phyloP scores from a whole-genome alignment of 2,888 invertebrate species.

The Microctonus brassicae region DNA sequence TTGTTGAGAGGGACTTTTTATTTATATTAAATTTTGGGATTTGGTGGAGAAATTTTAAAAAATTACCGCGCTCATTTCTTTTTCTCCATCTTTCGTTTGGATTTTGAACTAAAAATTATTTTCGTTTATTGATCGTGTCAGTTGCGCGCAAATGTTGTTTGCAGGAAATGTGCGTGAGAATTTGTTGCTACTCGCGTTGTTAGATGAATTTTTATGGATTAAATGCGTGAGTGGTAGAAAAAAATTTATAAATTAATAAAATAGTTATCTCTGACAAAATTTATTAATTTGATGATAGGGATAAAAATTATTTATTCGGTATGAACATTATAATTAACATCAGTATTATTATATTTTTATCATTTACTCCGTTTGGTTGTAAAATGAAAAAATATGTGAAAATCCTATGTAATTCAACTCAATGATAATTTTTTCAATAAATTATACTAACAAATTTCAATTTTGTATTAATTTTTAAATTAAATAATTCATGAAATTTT shows the following conservation, averaged over 20 bases:
- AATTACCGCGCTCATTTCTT: neutral
- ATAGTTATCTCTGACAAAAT: no score
- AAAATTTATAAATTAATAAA: no score
- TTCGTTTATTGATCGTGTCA: constrained; percentile 28
- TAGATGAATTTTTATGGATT: constrained; percentile 28
- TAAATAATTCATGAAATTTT: no score
- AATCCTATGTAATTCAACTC: no score
- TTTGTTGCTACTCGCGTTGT: constrained; percentile 34
- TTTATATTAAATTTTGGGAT: no score
- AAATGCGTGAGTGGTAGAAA: no score
- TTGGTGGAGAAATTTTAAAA: neutral
- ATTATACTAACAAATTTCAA: no score
- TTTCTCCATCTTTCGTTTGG: neutral
- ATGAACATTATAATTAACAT: neutral
- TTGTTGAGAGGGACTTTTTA: no score
- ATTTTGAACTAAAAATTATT: neutral
- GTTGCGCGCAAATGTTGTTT: constrained; percentile 45
- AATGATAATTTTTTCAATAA: no score
- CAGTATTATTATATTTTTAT: neutral
- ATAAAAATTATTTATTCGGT: neutral
- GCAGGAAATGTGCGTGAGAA: constrained; percentile 8
- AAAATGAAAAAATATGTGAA: no score
- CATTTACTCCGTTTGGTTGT: neutral
- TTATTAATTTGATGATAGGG: no score
- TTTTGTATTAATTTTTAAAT: no score